Percentiles rank a stretch among this genome's conserved stretches.
phyloP scores from a whole-genome alignment of 2,888 invertebrate species.

The Dryocosmus kuriphilus region DNA sequence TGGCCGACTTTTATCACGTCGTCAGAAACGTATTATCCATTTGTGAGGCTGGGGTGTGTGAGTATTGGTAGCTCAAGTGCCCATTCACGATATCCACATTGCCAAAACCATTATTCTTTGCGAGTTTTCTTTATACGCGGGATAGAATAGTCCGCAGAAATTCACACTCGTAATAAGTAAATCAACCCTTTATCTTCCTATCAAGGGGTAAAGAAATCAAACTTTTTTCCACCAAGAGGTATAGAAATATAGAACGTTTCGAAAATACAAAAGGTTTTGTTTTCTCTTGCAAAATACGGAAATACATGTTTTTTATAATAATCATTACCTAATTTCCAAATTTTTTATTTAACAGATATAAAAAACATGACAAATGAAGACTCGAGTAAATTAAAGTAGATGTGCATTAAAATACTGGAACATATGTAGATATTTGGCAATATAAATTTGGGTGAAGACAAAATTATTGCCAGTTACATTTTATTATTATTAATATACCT shows the following conservation, averaged over 20 bases:
- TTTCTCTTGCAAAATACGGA: neutral
- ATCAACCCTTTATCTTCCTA: neutral
- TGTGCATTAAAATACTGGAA: too few relatives aligned
- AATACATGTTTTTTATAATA: too few relatives aligned
- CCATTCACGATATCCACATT: slow-evolving; percentile 14
- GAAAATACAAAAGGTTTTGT: neutral
- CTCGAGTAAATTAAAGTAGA: too few relatives aligned
- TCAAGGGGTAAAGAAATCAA: neutral
- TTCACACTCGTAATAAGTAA: slow-evolving; percentile 14
- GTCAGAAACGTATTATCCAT: slow-evolving; percentile 26
- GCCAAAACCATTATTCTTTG: slow-evolving; percentile 14
- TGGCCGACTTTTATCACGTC: neutral
- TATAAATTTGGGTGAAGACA: too few relatives aligned
- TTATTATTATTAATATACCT: too few relatives aligned
- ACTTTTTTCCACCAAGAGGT: too few relatives aligned
- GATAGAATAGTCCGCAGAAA: neutral
- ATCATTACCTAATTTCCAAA: too few relatives aligned
- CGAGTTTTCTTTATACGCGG: neutral
- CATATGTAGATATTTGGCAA: too few relatives aligned
- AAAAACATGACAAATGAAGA: too few relatives aligned
- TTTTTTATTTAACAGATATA: too few relatives aligned
- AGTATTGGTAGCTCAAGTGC: slow-evolving; percentile 12
- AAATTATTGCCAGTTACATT: too few relatives aligned
- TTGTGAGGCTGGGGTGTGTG: neutral
- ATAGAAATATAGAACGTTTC: too few relatives aligned